Conservation (phyloP, 2,888 invertebrate species). For the Vesta saturnalis region DNA sequence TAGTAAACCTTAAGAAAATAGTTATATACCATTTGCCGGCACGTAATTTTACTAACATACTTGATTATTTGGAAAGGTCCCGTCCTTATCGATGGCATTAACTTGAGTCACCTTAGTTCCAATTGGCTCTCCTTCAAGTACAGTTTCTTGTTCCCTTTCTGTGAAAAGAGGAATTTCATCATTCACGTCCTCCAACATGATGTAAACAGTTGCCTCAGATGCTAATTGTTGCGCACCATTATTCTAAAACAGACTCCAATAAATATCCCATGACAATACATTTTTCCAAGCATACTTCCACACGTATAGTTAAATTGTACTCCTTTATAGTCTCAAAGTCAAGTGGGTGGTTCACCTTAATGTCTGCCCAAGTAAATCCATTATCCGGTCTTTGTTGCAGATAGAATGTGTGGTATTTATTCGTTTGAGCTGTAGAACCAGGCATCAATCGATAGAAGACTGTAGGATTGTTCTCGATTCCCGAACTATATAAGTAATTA, state of each 20-base stretch:
- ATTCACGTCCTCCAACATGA: slow-evolving; percentile 95
- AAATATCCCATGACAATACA: background rate
- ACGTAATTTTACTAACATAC: slow-evolving; percentile 63
- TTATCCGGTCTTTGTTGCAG: slow-evolving; percentile 93
- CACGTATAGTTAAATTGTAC: slow-evolving; percentile 94
- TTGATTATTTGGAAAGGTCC: slow-evolving; percentile 94
- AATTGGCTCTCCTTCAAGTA: slow-evolving; percentile 93
- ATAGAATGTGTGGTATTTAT: slow-evolving; percentile 95
- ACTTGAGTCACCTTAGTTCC: slow-evolving; percentile 96
- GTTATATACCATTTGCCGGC: slow-evolving; percentile 9
- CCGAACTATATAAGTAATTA: slow-evolving; percentile 75
- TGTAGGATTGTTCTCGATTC: slow-evolving; percentile 95
- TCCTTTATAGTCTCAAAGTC: slow-evolving; percentile 96
- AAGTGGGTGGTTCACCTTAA: slow-evolving; percentile 94
- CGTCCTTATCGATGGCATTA: slow-evolving; percentile 96
- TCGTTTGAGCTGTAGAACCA: slow-evolving; percentile 94
- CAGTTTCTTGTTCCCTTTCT: slow-evolving; percentile 94
- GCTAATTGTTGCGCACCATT: slow-evolving; percentile 96
- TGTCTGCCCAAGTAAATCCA: slow-evolving; percentile 94
- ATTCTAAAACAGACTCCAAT: slow-evolving; percentile 71
- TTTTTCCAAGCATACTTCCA: slow-evolving; percentile 78
- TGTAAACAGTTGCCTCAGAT: slow-evolving; percentile 92
- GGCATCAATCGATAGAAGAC: slow-evolving; percentile 96
- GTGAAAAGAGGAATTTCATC: slow-evolving; percentile 97
- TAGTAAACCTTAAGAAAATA: slow-evolving; percentile 81